A percentile compares a stretch with the other conserved stretches of the same genome.
Conservation (phyloP, 2,797 vertebrate genomes). For the Notoglanidium macrostoma region DNA sequence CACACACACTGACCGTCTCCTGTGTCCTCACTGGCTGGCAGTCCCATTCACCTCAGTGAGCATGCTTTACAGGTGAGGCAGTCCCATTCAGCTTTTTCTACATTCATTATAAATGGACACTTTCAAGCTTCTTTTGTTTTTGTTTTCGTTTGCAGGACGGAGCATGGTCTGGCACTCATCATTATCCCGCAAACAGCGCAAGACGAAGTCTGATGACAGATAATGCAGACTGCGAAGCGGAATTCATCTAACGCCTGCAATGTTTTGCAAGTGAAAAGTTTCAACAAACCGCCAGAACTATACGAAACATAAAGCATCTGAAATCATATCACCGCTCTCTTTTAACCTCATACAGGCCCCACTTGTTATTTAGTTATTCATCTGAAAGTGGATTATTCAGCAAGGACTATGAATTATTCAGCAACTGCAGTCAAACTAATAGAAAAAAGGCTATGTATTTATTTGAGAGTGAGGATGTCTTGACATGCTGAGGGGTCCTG, state of each 20-base stretch:
- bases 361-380: constrained; percentile 21
- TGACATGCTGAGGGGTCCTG: not conserved
- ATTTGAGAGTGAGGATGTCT: not conserved
- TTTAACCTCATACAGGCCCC: not conserved
- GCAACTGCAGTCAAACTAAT: not conserved
- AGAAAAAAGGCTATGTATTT: not conserved
- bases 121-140: not conserved
- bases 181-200: not conserved
- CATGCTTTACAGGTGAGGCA: no score
- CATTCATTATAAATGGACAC: not conserved
- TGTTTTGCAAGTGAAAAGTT: not conserved
- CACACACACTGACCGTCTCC: not conserved
- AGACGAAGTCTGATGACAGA: not conserved
- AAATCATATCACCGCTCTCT: not conserved
- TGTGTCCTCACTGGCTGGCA: not conserved
- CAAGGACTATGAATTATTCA: constrained; percentile 18
- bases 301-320: not conserved
- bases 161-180: not conserved
- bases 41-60: not conserved
- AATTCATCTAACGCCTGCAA: not conserved
- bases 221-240: not conserved
- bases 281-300: not conserved
- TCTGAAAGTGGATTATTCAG: constrained; percentile 4
- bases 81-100: not conserved
- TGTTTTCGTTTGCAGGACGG: not conserved